Conservation (phyloP, 2,113 vertebrate genomes). For the Vireo altiloquus region DNA sequence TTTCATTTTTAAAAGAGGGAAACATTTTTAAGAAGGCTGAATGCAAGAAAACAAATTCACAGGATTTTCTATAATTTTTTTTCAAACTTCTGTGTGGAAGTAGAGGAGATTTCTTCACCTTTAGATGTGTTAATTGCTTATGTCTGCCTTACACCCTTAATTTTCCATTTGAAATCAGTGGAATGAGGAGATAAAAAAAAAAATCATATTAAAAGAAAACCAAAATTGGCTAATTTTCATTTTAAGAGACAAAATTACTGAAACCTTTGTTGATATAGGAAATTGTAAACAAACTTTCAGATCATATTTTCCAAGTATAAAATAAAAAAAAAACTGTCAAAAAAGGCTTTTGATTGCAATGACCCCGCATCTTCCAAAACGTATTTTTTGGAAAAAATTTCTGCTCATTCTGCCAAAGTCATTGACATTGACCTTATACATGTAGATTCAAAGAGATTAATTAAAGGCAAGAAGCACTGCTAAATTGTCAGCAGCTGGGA, state of each 20-base stretch:
- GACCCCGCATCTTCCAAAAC: background rate
- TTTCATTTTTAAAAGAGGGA: background rate
- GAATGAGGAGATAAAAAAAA: background rate
- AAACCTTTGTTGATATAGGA: background rate
- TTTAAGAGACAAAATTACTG: background rate
- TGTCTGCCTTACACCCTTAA: background rate
- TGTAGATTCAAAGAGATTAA: constrained; percentile 50
- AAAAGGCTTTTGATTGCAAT: background rate
- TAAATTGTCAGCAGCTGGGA: constrained; percentile 56
- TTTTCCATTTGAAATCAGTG: background rate
- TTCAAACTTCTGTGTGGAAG: background rate
- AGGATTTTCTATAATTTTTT: background rate
- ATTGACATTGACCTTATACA: constrained; percentile 31
- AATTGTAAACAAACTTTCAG: background rate
- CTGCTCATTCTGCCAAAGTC: background rate
- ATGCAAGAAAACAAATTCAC: background rate
- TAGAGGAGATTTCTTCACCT: background rate
- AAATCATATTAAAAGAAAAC: background rate
- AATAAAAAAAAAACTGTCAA: background rate
- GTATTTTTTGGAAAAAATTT: background rate
- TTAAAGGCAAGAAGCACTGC: constrained; percentile 16
- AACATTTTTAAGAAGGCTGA: background rate
- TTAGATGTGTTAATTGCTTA: background rate
- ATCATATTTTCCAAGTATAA: background rate
- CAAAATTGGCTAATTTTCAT: background rate